These are phyloP conservation scores for Falco cherrug DNA, from an alignment of 2,797 vertebrate genomes.

Conservation along the genomic window DNA sequence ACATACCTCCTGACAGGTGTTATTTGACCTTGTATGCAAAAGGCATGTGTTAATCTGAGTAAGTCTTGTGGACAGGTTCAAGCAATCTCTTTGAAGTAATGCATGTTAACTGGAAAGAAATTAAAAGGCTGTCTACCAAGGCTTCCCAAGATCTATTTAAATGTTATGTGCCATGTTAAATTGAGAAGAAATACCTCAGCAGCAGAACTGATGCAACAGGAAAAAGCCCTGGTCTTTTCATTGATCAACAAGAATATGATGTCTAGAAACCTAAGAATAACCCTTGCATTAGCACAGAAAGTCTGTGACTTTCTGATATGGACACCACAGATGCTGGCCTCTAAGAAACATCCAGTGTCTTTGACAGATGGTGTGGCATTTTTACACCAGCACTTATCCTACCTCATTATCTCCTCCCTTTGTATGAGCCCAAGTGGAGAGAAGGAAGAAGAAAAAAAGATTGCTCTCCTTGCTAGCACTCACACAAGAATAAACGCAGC, in stretches of 20 bases:
- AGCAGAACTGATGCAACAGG: neutral
- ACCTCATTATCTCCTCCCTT: neutral
- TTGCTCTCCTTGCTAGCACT: neutral
- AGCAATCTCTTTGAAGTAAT: neutral
- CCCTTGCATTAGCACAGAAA: neutral
- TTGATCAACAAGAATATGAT: neutral
- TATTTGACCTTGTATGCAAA: neutral
- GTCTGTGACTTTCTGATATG: neutral
- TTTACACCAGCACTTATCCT: neutral
- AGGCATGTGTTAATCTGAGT: neutral
- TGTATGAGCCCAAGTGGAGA: neutral
- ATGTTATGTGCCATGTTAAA: neutral
- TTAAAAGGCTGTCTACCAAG: neutral
- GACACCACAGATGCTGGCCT: neutral
- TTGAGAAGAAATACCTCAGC: neutral
- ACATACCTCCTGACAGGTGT: neutral
- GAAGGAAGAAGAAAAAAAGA: neutral
- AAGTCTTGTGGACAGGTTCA: neutral
- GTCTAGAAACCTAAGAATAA: neutral
- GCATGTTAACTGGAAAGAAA: neutral
- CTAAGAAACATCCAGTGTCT: neutral
- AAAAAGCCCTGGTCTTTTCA: neutral
- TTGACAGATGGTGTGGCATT: neutral
- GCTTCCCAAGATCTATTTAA: neutral
- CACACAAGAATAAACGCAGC: neutral